Evolutionary conservation across 2,113 vertebrate genomes (phyloP).

Genomic region (Isichthys henryi): DNA sequence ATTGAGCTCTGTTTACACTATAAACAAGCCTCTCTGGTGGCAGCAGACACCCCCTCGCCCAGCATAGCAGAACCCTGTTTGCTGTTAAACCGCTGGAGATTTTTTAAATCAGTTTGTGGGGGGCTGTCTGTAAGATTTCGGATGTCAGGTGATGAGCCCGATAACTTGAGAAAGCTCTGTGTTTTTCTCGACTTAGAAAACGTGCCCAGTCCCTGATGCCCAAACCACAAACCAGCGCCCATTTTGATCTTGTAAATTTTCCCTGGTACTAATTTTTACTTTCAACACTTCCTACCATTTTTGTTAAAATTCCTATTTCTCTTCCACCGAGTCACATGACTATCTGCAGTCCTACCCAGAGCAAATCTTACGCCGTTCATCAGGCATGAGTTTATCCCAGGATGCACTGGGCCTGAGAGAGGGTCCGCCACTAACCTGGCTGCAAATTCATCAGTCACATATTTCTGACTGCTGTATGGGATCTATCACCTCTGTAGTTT

Average conservation of each 20-base stretch:
- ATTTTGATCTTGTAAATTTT: neutral
- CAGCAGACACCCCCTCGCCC: neutral
- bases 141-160: neutral
- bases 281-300: neutral
- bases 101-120: neutral
- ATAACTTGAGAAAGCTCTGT: neutral
- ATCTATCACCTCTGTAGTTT: neutral
- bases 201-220: neutral
- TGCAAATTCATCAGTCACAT: neutral
- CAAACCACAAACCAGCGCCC: neutral
- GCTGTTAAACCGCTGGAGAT: neutral
- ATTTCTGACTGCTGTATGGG: neutral
- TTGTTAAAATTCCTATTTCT: neutral
- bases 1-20: constrained; percentile 26
- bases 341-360: neutral
- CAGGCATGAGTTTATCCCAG: neutral
- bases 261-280: neutral
- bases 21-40: constrained; percentile 32
- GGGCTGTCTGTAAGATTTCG: neutral
- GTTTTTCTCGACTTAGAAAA: neutral
- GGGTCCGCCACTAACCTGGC: neutral
- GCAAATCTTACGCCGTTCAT: neutral
- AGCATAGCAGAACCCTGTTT: neutral
- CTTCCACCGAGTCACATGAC: neutral
- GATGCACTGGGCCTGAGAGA: neutral